phyloP scores from a whole-genome alignment of 2,797 vertebrate genomes.

The Allobates femoralis region DNA sequence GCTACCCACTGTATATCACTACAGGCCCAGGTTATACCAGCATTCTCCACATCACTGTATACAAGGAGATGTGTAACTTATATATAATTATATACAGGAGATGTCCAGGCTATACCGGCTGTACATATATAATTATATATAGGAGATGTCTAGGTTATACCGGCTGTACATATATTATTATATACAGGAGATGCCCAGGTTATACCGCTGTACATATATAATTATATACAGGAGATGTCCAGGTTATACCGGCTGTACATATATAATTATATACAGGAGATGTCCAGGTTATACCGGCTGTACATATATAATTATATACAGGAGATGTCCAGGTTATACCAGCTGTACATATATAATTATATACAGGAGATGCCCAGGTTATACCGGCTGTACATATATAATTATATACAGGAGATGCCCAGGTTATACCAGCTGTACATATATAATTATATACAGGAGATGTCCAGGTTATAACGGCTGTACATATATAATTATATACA shows the following conservation, averaged over 20 bases:
- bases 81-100: background rate
- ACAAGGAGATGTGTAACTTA: background rate
- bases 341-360: background rate
- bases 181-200: background rate
- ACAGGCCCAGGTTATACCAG: background rate
- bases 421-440: background rate
- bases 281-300: background rate
- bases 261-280: background rate
- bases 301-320: background rate
- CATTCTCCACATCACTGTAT: background rate
- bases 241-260: background rate
- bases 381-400: background rate
- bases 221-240: background rate
- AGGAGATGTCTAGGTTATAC: background rate
- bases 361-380: background rate
- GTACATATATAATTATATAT: background rate
- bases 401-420: background rate
- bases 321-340: background rate
- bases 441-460: background rate
- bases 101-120: background rate
- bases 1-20: background rate
- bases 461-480: background rate
- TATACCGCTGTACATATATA: conserved; percentile 2
- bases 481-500: background rate
- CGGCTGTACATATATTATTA: background rate